These are phyloP conservation scores for Glaucopsyche alexis DNA, from an alignment of 2,888 invertebrate genomes.

Conservation along the genomic window DNA sequence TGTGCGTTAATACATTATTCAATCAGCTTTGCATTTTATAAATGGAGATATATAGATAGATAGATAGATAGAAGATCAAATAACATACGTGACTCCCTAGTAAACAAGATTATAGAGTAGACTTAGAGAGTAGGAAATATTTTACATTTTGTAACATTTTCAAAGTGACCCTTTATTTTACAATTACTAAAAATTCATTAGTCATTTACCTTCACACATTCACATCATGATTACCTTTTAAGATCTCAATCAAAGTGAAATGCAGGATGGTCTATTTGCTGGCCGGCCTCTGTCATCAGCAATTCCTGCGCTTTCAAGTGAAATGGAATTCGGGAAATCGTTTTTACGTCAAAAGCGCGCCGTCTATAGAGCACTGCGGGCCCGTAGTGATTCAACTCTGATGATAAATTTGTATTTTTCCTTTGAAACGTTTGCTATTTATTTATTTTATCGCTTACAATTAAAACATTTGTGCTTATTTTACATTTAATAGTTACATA, in stretches of 20 bases:
- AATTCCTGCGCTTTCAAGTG: constrained; percentile 32
- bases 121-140: too few species aligned
- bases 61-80: too few species aligned
- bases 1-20: too few species aligned
- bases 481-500: too few species aligned
- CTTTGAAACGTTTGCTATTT: neutral
- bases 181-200: neutral
- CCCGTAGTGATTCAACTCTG: neutral
- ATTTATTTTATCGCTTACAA: neutral
- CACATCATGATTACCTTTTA: neutral
- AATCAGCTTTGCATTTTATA: too few species aligned
- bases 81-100: too few species aligned
- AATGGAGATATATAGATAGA: too few species aligned
- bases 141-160: too few species aligned
- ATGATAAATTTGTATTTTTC: neutral
- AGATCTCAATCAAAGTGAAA: constrained; percentile 30
- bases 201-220: neutral
- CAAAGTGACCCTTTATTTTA: too few species aligned
- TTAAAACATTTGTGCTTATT: neutral
- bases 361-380: constrained; percentile 31
- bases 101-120: too few species aligned
- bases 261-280: constrained; percentile 21
- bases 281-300: constrained; percentile 14
- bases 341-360: constrained; percentile 37
- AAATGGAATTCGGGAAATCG: constrained; percentile 38